phyloP scores from a whole-genome alignment of 2,888 invertebrate genomes.

The Microctonus hyperodae region DNA sequence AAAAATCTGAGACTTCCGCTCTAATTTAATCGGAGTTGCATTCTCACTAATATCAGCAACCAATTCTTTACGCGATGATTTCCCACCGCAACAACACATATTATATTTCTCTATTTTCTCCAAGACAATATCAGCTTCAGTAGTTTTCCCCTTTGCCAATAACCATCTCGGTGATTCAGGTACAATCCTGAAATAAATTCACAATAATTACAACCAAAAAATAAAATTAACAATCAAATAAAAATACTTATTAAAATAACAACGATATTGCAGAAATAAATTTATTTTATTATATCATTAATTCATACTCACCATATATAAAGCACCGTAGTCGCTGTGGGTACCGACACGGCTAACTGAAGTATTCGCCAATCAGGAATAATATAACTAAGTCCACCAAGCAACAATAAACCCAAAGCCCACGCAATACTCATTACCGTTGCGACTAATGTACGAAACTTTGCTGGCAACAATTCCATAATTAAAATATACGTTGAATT shows the following conservation, averaged over 20 bases:
- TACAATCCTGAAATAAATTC: slow-evolving; percentile 52
- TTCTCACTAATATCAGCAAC: slow-evolving; percentile 36
- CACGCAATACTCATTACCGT: slow-evolving; percentile 64
- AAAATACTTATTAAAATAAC: neutral
- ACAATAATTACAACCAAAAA: neutral
- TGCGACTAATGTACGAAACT: slow-evolving; percentile 63
- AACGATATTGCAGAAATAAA: neutral
- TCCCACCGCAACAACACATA: slow-evolving; percentile 44
- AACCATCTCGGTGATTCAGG: slow-evolving; percentile 63
- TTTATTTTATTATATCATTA: neutral
- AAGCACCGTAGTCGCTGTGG: slow-evolving; percentile 62
- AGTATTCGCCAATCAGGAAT: slow-evolving; percentile 66
- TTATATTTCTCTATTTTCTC: slow-evolving; percentile 56
- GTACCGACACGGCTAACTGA: slow-evolving; percentile 65
- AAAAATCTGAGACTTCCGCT: slow-evolving; percentile 47
- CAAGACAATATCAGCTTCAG: slow-evolving; percentile 56
- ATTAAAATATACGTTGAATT: slow-evolving; percentile 64
- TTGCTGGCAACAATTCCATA: slow-evolving; percentile 64
- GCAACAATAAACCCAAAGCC: slow-evolving; percentile 62
- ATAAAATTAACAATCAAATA: neutral
- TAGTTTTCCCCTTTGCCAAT: slow-evolving; percentile 52
- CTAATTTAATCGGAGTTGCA: slow-evolving; percentile 45
- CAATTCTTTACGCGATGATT: slow-evolving; percentile 32
- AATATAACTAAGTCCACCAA: slow-evolving; percentile 63
- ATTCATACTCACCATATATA: slow-evolving; percentile 57